Percentiles rank a stretch among this genome's conserved stretches.
phyloP scores from a whole-genome alignment of 2,888 invertebrate genomes.

The Sinodicranocentrus sp. region DNA sequence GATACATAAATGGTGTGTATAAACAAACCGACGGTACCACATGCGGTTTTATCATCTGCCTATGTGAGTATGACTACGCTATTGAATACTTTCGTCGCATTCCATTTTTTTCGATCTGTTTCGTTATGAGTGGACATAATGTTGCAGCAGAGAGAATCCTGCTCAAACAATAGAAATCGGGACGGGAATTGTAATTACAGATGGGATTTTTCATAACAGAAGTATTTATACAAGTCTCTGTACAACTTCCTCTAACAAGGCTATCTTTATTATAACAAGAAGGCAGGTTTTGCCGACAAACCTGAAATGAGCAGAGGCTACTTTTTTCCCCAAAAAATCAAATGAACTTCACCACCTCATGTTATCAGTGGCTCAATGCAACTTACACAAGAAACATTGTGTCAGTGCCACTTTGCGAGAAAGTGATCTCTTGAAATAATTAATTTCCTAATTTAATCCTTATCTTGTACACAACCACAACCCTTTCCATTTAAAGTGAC shows the following conservation, averaged over 20 bases:
- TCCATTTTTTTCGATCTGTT: constrained; percentile 20
- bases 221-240: neutral
- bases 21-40: constrained; percentile 67
- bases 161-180: constrained; percentile 37
- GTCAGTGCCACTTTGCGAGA: no score
- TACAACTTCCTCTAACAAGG: neutral
- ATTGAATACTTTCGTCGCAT: constrained; percentile 26
- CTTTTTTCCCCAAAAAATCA: no score
- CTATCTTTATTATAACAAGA: neutral
- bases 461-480: constrained; percentile 13
- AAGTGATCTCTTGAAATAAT: no score
- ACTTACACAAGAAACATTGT: no score
- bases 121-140: constrained; percentile 44
- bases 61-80: constrained; percentile 3
- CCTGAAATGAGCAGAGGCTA: neutral
- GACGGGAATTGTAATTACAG: constrained; percentile 34
- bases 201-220: constrained; percentile 35
- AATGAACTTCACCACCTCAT: neutral
- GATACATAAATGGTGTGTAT: constrained; percentile 66
- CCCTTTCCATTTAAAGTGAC: constrained; percentile 39
- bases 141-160: neutral
- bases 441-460: neutral
- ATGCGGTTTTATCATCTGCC: constrained; percentile 66
- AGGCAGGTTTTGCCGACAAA: neutral
- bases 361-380: no score